Conservation (phyloP, 2,797 vertebrate genomes). For the Halcyon badia region DNA sequence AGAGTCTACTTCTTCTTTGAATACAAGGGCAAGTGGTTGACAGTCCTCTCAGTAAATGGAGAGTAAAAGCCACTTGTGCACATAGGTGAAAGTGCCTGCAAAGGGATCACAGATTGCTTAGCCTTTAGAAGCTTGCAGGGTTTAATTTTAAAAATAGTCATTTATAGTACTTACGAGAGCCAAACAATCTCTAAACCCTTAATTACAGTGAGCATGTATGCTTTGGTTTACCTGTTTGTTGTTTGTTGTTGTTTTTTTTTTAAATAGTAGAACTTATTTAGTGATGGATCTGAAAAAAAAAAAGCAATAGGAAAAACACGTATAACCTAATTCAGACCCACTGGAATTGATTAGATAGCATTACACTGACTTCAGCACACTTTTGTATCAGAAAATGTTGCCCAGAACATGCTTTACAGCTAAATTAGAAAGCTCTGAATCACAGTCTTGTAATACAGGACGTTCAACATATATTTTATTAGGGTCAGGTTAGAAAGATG, state of each 20-base stretch:
- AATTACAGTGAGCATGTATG: background rate
- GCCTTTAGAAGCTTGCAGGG: background rate
- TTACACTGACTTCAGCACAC: background rate
- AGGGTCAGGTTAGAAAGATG: background rate
- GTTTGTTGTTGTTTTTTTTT: background rate
- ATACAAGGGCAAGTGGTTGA: background rate
- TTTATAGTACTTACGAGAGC: background rate
- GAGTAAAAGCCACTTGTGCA: background rate
- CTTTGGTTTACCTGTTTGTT: background rate
- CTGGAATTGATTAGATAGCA: background rate
- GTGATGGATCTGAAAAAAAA: background rate
- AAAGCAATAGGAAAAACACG: background rate
- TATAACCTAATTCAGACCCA: background rate
- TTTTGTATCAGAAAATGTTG: background rate
- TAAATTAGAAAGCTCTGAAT: slow-evolving; percentile 18
- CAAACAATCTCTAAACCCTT: background rate
- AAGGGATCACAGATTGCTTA: background rate
- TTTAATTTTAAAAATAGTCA: background rate
- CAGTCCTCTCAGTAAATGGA: background rate
- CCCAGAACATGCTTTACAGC: background rate
- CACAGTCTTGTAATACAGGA: background rate
- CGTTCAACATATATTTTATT: background rate
- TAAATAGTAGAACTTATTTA: background rate
- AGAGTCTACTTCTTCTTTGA: background rate
- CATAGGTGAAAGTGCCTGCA: background rate